A percentile compares a stretch with the other conserved stretches of the same genome.
phyloP scores from a whole-genome alignment of 2,113 vertebrate species.

The Oryzias curvinotus region DNA sequence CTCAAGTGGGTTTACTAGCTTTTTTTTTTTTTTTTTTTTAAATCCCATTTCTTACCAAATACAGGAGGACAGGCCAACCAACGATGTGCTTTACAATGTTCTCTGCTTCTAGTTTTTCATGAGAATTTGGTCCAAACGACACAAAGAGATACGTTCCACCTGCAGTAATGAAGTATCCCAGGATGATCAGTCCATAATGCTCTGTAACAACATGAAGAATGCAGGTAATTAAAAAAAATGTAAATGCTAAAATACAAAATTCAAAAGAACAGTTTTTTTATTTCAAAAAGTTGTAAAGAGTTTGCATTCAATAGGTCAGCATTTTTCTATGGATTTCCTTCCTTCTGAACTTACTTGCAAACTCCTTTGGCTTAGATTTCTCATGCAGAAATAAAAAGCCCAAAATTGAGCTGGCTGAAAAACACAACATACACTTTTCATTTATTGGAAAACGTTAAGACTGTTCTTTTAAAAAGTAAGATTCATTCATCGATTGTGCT shows the following conservation, averaged over 20 bases:
- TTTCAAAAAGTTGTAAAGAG: neutral
- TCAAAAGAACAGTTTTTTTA: too few relatives aligned
- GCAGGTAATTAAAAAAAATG: neutral
- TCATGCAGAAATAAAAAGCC: conserved; percentile 94
- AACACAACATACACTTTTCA: conserved; percentile 17
- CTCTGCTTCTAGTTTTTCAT: conserved; percentile 88
- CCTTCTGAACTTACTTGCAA: conserved; percentile 85
- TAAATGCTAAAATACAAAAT: too few relatives aligned
- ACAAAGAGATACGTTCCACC: conserved; percentile 92
- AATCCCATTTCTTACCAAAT: conserved; percentile 82
- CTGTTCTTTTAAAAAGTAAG: neutral
- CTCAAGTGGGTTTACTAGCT: too few relatives aligned
- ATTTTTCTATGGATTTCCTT: neutral
- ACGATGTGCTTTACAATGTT: conserved; percentile 90
- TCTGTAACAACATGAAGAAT: conserved; percentile 70
- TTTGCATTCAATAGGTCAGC: conserved; percentile 41
- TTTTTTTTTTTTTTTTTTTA: neutral
- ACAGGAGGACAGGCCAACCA: conserved; percentile 93
- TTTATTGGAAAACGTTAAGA: neutral
- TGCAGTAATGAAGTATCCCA: conserved; percentile 86
- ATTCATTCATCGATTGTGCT: too few relatives aligned
- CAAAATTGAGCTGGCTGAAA: conserved; percentile 90
- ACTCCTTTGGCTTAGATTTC: conserved; percentile 90
- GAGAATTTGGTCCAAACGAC: conserved; percentile 93
- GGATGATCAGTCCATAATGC: conserved; percentile 84